Conservation (phyloP, 2,113 vertebrate species). For the Phasianus colchicus region DNA sequence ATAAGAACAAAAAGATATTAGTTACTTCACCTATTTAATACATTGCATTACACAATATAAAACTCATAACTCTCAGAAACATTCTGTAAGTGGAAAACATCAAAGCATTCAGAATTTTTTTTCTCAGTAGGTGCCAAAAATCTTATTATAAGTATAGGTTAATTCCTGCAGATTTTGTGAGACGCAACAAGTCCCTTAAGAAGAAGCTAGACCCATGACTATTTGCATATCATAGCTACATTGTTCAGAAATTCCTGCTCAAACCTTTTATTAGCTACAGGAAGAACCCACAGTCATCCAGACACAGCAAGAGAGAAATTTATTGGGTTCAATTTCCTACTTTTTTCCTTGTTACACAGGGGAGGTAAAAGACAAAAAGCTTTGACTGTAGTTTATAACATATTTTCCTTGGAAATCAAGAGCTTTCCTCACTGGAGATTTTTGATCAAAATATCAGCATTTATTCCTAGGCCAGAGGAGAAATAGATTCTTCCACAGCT, state of each 20-base stretch:
- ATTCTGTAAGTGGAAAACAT: background rate
- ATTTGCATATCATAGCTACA: background rate
- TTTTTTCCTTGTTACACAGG: background rate
- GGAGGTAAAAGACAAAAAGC: background rate
- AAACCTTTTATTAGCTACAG: fast-evolving
- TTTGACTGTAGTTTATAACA: background rate
- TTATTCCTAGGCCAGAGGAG: background rate
- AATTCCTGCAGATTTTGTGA: background rate
- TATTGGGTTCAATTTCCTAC: background rate
- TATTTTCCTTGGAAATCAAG: background rate
- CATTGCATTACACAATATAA: background rate
- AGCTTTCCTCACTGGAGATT: background rate
- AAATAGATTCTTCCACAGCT: background rate
- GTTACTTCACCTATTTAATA: background rate
- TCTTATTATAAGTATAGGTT: background rate
- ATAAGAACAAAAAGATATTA: background rate
- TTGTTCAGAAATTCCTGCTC: background rate
- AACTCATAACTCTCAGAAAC: background rate
- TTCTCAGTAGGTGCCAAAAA: background rate
- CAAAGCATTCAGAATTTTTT: background rate
- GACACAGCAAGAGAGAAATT: background rate
- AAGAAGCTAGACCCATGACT: background rate
- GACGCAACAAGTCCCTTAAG: background rate
- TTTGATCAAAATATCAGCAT: background rate
- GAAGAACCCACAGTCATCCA: background rate